Base-by-base conservation (phyloP, 2,888 invertebrate genomes). In the Eristalis pertinax region DNA sequence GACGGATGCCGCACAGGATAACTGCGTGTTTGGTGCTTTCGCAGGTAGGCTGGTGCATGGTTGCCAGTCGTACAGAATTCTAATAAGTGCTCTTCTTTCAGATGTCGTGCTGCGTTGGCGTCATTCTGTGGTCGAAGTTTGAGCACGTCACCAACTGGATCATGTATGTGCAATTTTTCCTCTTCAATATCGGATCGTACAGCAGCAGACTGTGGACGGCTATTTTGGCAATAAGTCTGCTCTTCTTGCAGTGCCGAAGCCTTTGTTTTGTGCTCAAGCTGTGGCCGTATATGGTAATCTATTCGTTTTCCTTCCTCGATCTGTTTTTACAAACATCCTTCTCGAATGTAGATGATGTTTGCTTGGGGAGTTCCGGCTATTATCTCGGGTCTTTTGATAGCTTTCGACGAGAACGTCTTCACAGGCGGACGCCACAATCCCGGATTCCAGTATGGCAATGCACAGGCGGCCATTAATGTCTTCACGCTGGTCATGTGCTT, bases 181-280 rank as follows among this genome's bases (percentile, higher is more conserved):
- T 97, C 19, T 96, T 97, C 89, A 95, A 96, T 43, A 95, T 95
- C 89, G 96, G 96, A 81, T 96, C 97, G 83, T 97, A 97, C 91
- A 96, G 97, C 82, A 95, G 97, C 68, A 94, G 98, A 83, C 93
- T 98, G 73, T 98, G 97, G 97, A 97, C 98, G 0, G 96, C 96
- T 10, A 95, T 97, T 90, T 94, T 98, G 79, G 97, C 98, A 1
- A 94, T 97, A 43, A 95, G 96, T 7, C 92, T 99, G 43, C 94
- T 98, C 38, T 96, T 98, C 92, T 93, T 98, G 75, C 95, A 97
- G 93, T 96, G 96, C 84, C 95, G 97, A 78, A 97, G 98, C 86
- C 94, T 97, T 3, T 96, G 97, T 90, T 97, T 96, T 92, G 96
- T 98, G 78, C 93, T 97, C 35, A 96, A 96, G 69, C 91, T 97